Evolutionary conservation across 1,140 invertebrate species (phyloP), one percentile per base, ranked within the genome.

Genomic region (Neodiprion pinetum): DNA sequence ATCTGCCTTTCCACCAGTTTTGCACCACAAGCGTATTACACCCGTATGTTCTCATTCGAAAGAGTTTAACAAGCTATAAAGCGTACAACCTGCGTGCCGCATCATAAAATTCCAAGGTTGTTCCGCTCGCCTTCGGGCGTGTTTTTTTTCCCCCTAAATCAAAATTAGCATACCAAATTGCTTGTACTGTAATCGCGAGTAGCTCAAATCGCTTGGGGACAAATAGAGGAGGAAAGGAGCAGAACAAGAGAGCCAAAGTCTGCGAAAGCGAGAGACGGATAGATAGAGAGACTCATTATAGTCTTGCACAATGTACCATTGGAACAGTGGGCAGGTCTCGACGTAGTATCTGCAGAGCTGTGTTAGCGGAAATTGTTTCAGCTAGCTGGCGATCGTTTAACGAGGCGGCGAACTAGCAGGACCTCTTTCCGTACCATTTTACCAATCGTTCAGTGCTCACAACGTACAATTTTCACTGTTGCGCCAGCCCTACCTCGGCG

Each of bases 21-120:
- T 17, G 9, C 53, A 61, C 53, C 11, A 61, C 53, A 17, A 61
- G n/a, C 9, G 9, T 61, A 12, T 61, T 17, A 17, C n/a, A 61
- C 28, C 28, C 28, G 28, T 40, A 40, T 40, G 28, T 61, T 61
- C 53, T 61, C 53, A 61, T 61, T 40, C 28, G n/a, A 17, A 40
- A 61, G 11, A 61, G 53, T 17, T 61, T 11, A 61, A 61, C n/a
- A 40, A 40, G n/a, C 9, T 61, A 61, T 9, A 40, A 40, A 1
- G 53, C n/a, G 53, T 7, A 40, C 28, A 40, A 40, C 28, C 28
- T 40, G 28, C 53, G 11, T 61, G 53, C 53, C 53, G 53, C 53
- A 12, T 61, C 53, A 61, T 61, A 61, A 61, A 61, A n/a, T 61
- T 61, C 53, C 53, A 61, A 61, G 53, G 53, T 61, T 9, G 53